Evolutionary conservation across 2,888 invertebrate species (phyloP).

Genomic region (Fabriciana adippe): DNA sequence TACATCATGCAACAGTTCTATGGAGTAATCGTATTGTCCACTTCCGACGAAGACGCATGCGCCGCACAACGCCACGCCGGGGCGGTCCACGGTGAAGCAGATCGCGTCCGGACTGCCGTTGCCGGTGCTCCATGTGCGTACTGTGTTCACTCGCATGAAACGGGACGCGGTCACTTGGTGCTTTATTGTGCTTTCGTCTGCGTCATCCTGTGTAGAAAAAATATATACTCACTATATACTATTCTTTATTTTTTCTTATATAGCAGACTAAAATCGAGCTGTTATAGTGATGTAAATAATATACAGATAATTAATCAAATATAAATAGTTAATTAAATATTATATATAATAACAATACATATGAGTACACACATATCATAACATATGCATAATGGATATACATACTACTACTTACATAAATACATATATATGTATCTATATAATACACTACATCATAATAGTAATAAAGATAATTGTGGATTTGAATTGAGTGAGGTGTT

Average conservation of each 20-base stretch:
- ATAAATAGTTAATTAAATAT: not conserved
- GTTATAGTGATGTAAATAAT: not conserved
- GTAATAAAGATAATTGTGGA: too few species aligned
- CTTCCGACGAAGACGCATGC: slow-evolving; percentile 95
- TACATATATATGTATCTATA: too few species aligned
- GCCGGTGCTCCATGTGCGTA: slow-evolving; percentile 97
- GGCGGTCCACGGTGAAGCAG: slow-evolving; percentile 94
- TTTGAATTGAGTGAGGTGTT: too few species aligned
- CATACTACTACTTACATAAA: too few species aligned
- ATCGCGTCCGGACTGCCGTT: slow-evolving; percentile 98
- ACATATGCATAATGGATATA: too few species aligned
- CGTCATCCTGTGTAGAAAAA: slow-evolving; percentile 82
- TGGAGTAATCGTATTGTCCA: slow-evolving; percentile 94
- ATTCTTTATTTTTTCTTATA: not conserved
- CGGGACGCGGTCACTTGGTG: slow-evolving; percentile 93
- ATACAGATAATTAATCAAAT: too few species aligned
- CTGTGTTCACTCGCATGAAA: slow-evolving; percentile 94
- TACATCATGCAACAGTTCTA: slow-evolving; percentile 91
- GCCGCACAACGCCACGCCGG: slow-evolving; percentile 94
- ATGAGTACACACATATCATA: too few species aligned
- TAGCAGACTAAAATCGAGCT: too few species aligned
- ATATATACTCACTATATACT: not conserved
- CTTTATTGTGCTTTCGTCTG: slow-evolving; percentile 86
- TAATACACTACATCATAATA: too few species aligned
- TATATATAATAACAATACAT: not conserved